phyloP scores from a whole-genome alignment of 2,888 invertebrate genomes.

The Pachydiplax longipennis region DNA sequence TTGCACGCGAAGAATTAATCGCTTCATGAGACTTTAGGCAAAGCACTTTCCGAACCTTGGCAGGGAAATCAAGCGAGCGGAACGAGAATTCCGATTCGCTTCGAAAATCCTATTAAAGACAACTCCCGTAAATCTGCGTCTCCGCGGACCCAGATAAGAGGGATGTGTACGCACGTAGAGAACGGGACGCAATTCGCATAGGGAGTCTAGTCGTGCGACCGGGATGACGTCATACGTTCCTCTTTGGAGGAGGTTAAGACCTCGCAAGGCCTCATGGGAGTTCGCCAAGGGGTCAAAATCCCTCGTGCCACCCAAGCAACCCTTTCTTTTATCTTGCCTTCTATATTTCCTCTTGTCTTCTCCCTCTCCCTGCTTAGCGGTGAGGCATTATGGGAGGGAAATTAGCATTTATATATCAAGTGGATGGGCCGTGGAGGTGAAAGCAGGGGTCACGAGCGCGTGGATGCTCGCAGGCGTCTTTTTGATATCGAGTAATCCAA shows the following conservation, averaged over 20 bases:
- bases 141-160: neutral
- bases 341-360: neutral
- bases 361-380: neutral
- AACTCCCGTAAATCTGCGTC: neutral
- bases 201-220: conserved; percentile 5
- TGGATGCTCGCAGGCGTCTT: conserved; percentile 7
- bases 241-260: conserved; percentile 4
- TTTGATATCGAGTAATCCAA: conserved; percentile 40
- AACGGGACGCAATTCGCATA: neutral
- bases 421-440: conserved; percentile 11
- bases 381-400: conserved; percentile 32
- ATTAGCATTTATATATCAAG: conserved; percentile 43
- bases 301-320: neutral
- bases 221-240: conserved; percentile 13
- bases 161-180: neutral
- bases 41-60: neutral
- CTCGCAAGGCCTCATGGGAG: neutral
- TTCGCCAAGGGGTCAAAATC: conserved; percentile 30
- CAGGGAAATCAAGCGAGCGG: neutral
- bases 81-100: neutral
- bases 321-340: neutral
- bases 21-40: neutral
- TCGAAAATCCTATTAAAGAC: neutral
- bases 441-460: conserved; percentile 3
- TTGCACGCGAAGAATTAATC: neutral